Evolutionary conservation across 2,113 vertebrate species (phyloP), one percentile per base, ranked within the genome.

Genomic region (Himantopus leucocephalus): DNA sequence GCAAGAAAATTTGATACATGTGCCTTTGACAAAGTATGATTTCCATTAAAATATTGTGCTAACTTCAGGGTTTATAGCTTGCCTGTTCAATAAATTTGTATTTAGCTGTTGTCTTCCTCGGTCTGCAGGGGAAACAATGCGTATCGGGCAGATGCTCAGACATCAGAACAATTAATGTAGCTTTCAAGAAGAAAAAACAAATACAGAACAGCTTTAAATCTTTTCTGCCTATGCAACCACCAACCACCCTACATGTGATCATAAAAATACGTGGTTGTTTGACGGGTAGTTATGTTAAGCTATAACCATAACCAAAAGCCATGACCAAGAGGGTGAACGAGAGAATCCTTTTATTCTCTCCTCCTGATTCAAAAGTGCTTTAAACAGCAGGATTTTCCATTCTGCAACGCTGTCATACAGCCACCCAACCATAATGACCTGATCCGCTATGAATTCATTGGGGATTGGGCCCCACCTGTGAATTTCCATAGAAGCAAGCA

Each of bases 41-140:
- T 76, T 60, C 73, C 62, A 92, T 75, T 85, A 85, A 95, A 96
- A 91, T 94, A 82, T 22, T 70, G n/a, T 66, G 37, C 66, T 82
- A 88, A 95, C 59, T 91, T 94, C 76, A 41, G 62, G 26, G 77
- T 79, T 95, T 91, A 95, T 85, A 90, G 84, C 70, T 95, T 66
- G 53, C 12, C 32, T 16, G 7, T 92, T 94, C 92, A 95, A 95
- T 92, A 97, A 94, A 97, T 94, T 92, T 95, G 77, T 94, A 85
- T 95, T 95, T 95, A 94, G 80, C 88, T 87, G 89, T 92, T 37
- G 48, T 77, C 91, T 89, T 81, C 73, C 86, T 93, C 34, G 2
- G 80, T 72, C 94, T 87, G 64, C 64, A 87, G 66, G 72, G 84
- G 91, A 92, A 96, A 87, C 84, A 95, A 87, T 34, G 81, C 13